Evolutionary conservation across 2,797 vertebrate genomes (phyloP), one percentile per base, ranked within the genome.

Genomic region (Hafferia zeledoni): DNA sequence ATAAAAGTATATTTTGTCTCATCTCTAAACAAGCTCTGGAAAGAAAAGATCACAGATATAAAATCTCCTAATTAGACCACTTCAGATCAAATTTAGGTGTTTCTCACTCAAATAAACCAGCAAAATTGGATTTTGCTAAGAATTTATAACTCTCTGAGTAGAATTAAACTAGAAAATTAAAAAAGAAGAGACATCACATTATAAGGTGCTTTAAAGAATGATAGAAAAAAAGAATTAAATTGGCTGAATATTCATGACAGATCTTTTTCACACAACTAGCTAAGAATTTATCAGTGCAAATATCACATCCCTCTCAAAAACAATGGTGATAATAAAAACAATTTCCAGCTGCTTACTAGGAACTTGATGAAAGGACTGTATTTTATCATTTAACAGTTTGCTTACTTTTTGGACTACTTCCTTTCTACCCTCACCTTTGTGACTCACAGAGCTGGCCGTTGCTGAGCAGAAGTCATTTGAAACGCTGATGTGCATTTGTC

Each of bases 401-500:
- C 91, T 89, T 83, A 93, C 82, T 91, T 96, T 90, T 75, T 83
- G 84, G 90, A 83, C 83, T 43, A 61, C 78, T 89, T 81, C 50
- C 71, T 88, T 85, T 91, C 87, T 68, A 57, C 67, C 46, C 49
- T 94, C 94, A 87, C 88, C 77, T 95, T 95, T 96, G 65, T 88
- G 91, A 93, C 65, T 95, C 89, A 91, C 78, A 81, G 88, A 70
- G 77, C 61, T 49, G 61, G 61, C 82, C 25, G 31, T 83, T 8
- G 31, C 78, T 63, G 82, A 90, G 94, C 92, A 83, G 56, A 56
- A 97, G 94, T 61, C 56, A 90, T 93, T 92, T 94, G 92, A 93
- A 90, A 88, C 63, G 85, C 17, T 35, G 60, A 94, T 31, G 65
- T 69, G 41, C 72, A 46, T 55, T 91, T 96, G 90, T 92, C 95